phyloP scores from a whole-genome alignment of 35 echinoderm and acorn worm genomes.

The Diadema setosum region DNA sequence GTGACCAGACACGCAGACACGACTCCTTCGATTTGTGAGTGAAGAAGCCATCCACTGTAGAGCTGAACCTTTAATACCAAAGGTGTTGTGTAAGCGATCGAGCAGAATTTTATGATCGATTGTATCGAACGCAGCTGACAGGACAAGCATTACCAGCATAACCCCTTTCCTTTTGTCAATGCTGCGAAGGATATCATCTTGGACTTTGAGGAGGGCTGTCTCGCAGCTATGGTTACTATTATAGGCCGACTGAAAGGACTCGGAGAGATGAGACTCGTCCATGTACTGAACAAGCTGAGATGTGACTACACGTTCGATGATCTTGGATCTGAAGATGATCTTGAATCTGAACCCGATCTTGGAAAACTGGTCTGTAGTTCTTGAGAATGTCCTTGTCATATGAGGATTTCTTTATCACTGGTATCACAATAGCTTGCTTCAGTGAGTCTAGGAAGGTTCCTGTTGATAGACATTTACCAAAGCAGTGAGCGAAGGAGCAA shows the following conservation, averaged over 20 bases:
- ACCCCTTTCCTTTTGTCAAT: constrained; percentile 13
- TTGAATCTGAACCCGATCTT: too few relatives aligned
- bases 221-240: constrained; percentile 1
- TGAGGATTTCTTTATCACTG: too few relatives aligned
- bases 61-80: background rate
- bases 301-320: background rate
- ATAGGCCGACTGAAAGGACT: constrained; percentile 22
- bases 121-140: constrained; percentile 29
- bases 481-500: too few relatives aligned
- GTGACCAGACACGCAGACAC: background rate
- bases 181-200: background rate
- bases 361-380: constrained; percentile 37
- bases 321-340: constrained; percentile 12
- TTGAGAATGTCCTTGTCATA: too few relatives aligned
- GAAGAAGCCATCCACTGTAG: background rate
- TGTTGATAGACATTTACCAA: too few relatives aligned
- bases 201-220: constrained; percentile 19
- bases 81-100: background rate
- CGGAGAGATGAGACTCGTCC: background rate
- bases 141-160: constrained; percentile 6
- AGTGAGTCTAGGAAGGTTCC: too few relatives aligned
- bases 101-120: constrained; percentile 37
- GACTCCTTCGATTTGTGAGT: too few relatives aligned
- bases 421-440: too few relatives aligned
- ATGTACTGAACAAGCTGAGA: constrained; percentile 4